Base-by-base conservation (phyloP, 2,888 invertebrate species). In the Gasteruption jaculator region DNA sequence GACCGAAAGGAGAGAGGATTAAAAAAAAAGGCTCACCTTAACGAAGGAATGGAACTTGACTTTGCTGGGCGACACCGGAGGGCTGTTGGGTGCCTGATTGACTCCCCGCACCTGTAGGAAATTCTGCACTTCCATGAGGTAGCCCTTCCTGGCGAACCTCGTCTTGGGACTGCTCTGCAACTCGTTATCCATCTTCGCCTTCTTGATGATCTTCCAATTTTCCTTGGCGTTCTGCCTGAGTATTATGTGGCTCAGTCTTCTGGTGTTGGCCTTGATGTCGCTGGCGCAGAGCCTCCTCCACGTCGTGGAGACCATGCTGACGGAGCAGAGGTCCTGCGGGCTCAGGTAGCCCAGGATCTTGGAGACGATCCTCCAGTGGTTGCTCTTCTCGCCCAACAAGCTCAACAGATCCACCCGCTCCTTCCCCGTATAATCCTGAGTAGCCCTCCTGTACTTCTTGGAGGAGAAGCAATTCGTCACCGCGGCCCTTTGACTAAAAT, bases 21-120 rank as follows among this genome's bases (percentile, higher is more conserved):
- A n/a, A 8, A 16, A 19, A 20, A 30, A 38, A 20, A n/a, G 7
- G 33, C 53, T 58, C 49, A 73, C 73, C 69, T 71, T 72, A 37
- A 71, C 65, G 38, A 67, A 73, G 2, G 71, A 68, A 33, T 71
- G 68, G 42, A 72, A 72, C 40, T 71, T 68, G 36, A 65, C 59
- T 63, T 72, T 72, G 45, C 67, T 66, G 1, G 72, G 73, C 3
- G 71, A 71, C 5, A 71, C 70, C 2, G 72, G 71, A 15, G 73
- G 73, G 48, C 72, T 72, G 26, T 48, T 59, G 0, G 69, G 65
- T 22, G 59, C 57, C 7, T 50, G 36, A 27, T 35, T 41, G 10
- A 55, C 53, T 3, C 49, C 46, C 2, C 60, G 59, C 3, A 46
- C 46, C 19, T 55, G 53, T 1, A 66, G 42, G 14, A 67, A 50